Evolutionary conservation across 2,888 invertebrate species (phyloP), one percentile per base, ranked within the genome.

Genomic region (Ectropis crepuscularia): DNA sequence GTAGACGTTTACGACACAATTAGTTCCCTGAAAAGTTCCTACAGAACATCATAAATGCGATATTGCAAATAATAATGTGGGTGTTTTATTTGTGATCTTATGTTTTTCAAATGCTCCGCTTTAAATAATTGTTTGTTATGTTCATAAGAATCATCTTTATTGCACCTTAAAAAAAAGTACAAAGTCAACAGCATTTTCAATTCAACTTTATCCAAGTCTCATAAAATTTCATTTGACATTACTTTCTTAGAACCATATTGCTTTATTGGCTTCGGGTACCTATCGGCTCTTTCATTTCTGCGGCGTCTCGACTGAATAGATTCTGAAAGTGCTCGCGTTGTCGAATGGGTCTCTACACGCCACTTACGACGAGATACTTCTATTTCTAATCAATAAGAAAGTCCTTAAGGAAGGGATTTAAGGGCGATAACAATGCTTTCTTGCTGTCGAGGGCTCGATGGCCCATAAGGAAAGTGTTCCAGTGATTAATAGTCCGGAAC

Each of bases 401-500:
- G 42, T 60, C 46, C 57, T 63, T 59, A 64, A 54, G 63, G 51
- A 48, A 57, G 63, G 60, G 63, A 59, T 68, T 61, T 63, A 66
- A 53, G 69, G 58, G 55, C 28, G 60, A 67, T 63, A 64, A 57
- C 58, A 51, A 67, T 68, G 62, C 59, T 59, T 73, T 60, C 58
- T 63, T 55, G 53, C 57, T 55, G 50, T 53, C 53, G 8, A 47
- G 42, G 28, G 48, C 57, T 46, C 54, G 57, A 51, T 62, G 47
- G 65, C 47, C 67, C 61, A 55, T 61, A 66, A 63, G 62, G 61
- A 55, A 65, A 66, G 67, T 63, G 57, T 69, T 65, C 61, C 39
- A 41, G 64, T 60, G 70, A 69, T 68, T 72, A 69, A 70, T 68
- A 65, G 61, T 60, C 49, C 57, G 59, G 42, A 61, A 62, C 50